Evolutionary conservation across 2,113 vertebrate genomes (phyloP).

Genomic region (Grallaria varia): DNA sequence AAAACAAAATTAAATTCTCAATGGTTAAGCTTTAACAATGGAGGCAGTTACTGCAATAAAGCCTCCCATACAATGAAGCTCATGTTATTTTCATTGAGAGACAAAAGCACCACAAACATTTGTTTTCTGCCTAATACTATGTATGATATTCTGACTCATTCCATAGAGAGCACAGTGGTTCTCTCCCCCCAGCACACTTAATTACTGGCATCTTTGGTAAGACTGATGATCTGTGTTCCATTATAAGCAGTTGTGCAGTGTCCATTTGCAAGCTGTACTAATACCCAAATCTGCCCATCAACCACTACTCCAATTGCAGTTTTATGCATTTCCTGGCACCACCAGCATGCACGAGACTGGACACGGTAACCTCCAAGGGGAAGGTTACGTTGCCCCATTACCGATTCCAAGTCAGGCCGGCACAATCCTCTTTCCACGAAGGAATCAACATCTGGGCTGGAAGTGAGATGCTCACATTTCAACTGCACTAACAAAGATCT

Average conservation of each 20-base stretch:
- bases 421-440: neutral
- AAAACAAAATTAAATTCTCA: neutral
- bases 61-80: neutral
- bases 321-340: neutral
- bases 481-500: constrained; percentile 3
- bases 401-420: neutral
- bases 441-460: constrained; percentile 2
- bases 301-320: neutral
- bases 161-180: neutral
- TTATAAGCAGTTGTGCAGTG: neutral
- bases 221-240: neutral
- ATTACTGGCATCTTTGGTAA: neutral
- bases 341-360: neutral
- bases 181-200: neutral
- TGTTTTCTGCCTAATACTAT: neutral
- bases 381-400: fast-evolving
- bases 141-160: neutral
- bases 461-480: constrained; percentile 15
- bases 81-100: neutral
- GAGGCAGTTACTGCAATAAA: neutral
- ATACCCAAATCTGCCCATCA: neutral
- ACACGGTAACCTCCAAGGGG: neutral
- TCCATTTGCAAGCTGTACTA: neutral
- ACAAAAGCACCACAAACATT: constrained; percentile 31
- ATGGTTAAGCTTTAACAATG: neutral